Percentiles rank a stretch among this genome's conserved stretches.
Conservation (phyloP, 2,113 vertebrate genomes). For the Macrotis lagotis region DNA sequence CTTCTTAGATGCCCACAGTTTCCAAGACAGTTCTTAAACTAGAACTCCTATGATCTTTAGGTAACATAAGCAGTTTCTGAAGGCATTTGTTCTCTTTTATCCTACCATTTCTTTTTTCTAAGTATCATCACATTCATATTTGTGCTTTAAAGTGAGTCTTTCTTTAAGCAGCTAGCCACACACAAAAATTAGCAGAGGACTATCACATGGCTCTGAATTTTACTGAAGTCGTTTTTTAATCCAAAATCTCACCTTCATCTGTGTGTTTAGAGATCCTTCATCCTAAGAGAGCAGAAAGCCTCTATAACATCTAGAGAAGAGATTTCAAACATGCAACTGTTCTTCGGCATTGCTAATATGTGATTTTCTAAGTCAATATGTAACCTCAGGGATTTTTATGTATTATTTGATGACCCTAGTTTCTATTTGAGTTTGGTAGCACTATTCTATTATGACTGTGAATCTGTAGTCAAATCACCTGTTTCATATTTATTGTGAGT, state of each 20-base stretch:
- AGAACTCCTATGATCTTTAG: not conserved
- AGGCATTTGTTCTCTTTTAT: not conserved
- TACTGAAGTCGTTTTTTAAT: not conserved
- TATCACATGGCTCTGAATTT: not conserved
- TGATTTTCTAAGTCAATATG: not conserved
- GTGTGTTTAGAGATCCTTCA: not conserved
- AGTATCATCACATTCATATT: not conserved
- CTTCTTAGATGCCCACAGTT: not conserved
- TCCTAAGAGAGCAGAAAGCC: not conserved
- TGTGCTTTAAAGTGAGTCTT: not conserved
- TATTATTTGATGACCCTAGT: not conserved
- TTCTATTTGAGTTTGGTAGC: not conserved
- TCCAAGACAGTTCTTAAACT: not conserved
- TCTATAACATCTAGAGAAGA: not conserved
- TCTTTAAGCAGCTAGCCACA: not conserved
- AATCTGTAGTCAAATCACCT: not conserved
- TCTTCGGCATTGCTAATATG: not conserved
- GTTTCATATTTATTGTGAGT: not conserved
- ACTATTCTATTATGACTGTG: not conserved
- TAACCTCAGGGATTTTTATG: not conserved
- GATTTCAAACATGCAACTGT: not conserved
- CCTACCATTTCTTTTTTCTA: not conserved
- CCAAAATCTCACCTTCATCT: not conserved
- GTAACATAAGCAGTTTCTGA: not conserved
- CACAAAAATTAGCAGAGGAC: too few species aligned